Evolutionary conservation across 2,888 invertebrate species (phyloP), one percentile per base, ranked within the genome.

Genomic region (Noctua janthina): DNA sequence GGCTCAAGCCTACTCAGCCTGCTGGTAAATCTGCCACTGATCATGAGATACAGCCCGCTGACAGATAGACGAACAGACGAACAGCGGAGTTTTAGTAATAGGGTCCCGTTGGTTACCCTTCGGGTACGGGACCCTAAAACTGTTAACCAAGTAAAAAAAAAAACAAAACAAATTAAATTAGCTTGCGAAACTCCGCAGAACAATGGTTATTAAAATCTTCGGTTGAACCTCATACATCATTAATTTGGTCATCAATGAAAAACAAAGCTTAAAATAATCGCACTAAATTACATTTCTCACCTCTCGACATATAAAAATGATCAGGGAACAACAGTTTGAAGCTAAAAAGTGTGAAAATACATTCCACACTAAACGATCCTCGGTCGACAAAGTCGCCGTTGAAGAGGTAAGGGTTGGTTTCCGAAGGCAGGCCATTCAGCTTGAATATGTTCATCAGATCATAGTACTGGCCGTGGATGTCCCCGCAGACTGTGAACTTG

Each of bases 331-430:
- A 97, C 85, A 99, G 97, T 95, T 99, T 99, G 96, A 99, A 99
- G 85, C 99, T 99, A 95, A 99, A 99, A 86, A 99, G 97, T 15
- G 99, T 99, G 94, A 99, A 99, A 93, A 99, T 99, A 94, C 99
- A 99, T 97, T 99, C 99, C 54, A 99, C 99, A 59, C 99, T 99
- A 95, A 99, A 99, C 0, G 99, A 99, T 23, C 99, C 99, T 96
- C 99, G 97, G 96, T 99, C 99, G 35, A 99, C 99, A 95, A 99
- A 99, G 97, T 99, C 99, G 82, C 99, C 99, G 95, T 99, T 99
- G 96, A 99, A 99, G 89, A 99, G 97, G 96, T 99, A 99, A 76
- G 99, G 99, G 97, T 99, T 99, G 51, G 98, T 98, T 93, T 98
- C 98, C 0, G 99, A 99, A 13, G 99, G 99, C 83, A 99, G 96